Conservation (phyloP, 2,113 vertebrate genomes). For the Rhinoderma darwinii region DNA sequence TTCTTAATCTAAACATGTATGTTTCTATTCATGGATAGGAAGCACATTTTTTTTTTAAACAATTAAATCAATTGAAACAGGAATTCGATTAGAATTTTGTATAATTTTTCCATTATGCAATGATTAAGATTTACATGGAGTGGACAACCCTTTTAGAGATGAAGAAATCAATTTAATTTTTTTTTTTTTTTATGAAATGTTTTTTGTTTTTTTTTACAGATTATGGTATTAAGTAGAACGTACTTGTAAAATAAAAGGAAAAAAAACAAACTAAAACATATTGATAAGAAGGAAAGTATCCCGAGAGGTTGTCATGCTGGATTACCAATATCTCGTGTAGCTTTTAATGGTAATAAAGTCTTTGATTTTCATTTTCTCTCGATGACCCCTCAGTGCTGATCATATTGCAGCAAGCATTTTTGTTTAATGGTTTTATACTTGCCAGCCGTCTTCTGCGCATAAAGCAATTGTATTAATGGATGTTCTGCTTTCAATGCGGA, state of each 20-base stretch:
- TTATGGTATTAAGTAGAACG: neutral
- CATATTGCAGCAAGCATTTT: neutral
- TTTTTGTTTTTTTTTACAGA: too few relatives aligned
- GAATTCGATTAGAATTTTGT: too few relatives aligned
- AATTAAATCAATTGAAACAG: too few relatives aligned
- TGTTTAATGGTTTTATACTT: neutral
- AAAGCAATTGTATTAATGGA: neutral
- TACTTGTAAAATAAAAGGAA: neutral
- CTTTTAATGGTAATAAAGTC: constrained; percentile 7
- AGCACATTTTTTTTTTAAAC: too few relatives aligned
- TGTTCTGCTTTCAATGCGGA: neutral
- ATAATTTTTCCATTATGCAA: too few relatives aligned
- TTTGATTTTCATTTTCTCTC: neutral
- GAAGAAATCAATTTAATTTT: too few relatives aligned
- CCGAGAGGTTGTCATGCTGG: neutral
- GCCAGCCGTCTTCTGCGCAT: neutral
- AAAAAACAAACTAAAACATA: neutral
- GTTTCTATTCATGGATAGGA: too few relatives aligned
- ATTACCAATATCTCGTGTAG: neutral
- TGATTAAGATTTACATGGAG: too few relatives aligned
- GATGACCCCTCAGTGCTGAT: neutral
- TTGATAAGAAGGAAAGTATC: neutral
- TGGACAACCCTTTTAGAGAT: too few relatives aligned
- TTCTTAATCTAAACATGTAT: too few relatives aligned
- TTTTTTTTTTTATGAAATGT: too few relatives aligned